phyloP scores from a whole-genome alignment of 2,113 vertebrate species.

The Mus musculus region DNA sequence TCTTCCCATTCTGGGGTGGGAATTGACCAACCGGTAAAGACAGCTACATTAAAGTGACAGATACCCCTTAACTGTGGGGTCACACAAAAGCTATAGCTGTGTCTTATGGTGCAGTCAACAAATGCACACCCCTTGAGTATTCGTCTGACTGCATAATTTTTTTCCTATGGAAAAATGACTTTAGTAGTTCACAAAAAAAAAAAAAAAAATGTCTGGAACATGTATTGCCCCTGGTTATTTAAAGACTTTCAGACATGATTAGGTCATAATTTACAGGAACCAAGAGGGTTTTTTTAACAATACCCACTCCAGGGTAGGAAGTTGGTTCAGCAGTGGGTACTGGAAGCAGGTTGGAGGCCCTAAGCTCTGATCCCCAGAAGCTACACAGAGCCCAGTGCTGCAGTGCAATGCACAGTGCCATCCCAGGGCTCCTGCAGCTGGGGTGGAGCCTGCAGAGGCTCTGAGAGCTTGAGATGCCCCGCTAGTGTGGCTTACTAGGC shows the following conservation, averaged over 20 bases:
- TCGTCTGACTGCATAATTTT: neutral
- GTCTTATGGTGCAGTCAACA: neutral
- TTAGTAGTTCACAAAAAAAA: neutral
- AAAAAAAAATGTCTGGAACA: neutral
- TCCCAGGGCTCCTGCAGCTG: neutral
- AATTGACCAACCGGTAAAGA: neutral
- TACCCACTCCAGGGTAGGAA: neutral
- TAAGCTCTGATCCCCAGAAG: neutral
- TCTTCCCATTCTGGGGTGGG: neutral
- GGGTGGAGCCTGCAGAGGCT: neutral
- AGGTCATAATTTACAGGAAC: constrained; percentile 13
- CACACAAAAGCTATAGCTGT: constrained; percentile 5
- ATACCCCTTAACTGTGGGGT: neutral
- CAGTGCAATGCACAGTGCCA: neutral
- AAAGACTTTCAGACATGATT: constrained; percentile 27
- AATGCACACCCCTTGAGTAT: neutral
- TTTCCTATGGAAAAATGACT: constrained; percentile 2
- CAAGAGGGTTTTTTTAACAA: neutral
- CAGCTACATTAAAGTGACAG: constrained; percentile 4
- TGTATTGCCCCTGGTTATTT: neutral
- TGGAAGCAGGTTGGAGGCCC: neutral
- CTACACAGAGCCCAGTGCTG: neutral
- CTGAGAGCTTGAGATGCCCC: no score
- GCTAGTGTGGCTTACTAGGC: neutral
- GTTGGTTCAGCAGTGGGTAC: neutral